phyloP scores from a whole-genome alignment of 2,888 invertebrate species.

The Drosophila longiperda region DNA sequence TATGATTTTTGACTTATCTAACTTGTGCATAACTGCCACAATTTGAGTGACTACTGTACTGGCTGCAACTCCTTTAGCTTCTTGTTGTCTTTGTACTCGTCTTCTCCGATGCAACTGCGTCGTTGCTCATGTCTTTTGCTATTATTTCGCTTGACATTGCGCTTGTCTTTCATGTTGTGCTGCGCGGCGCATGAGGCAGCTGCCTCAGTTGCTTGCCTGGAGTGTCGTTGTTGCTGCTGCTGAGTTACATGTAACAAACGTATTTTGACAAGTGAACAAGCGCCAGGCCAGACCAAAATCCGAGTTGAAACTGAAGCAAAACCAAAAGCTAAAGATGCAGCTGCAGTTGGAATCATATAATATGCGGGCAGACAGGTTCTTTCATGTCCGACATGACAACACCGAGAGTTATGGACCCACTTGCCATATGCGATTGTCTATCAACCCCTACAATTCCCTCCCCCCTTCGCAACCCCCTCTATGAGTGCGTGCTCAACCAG shows the following conservation, averaged over 20 bases:
- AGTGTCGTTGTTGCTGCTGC: slow-evolving; percentile 40
- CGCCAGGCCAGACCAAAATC: slow-evolving; percentile 53
- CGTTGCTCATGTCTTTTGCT: slow-evolving; percentile 66
- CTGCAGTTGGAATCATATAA: slow-evolving; percentile 47
- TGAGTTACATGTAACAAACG: slow-evolving; percentile 78
- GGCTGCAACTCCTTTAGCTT: slow-evolving; percentile 19
- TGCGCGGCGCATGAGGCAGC: slow-evolving; percentile 71
- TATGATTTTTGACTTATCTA: not conserved
- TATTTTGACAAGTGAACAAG: slow-evolving; percentile 78
- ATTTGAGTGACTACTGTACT: slow-evolving; percentile 2
- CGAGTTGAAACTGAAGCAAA: slow-evolving; percentile 23
- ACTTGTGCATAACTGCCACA: not conserved
- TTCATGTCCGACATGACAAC: slow-evolving; percentile 77
- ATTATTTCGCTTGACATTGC: slow-evolving; percentile 77
- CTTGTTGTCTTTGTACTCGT: slow-evolving; percentile 4
- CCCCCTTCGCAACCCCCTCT: not conserved
- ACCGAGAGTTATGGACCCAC: slow-evolving; percentile 73
- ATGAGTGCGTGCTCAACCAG: slow-evolving; percentile 3
- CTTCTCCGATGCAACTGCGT: slow-evolving; percentile 18
- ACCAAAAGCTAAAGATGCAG: slow-evolving; percentile 6
- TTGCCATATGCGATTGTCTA: slow-evolving; percentile 51
- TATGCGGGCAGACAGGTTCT: slow-evolving; percentile 67
- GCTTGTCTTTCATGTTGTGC: slow-evolving; percentile 74
- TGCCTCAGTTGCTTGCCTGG: slow-evolving; percentile 50
- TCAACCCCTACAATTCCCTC: slow-evolving; percentile 1